Percentiles rank a stretch among this genome's conserved stretches.
Evolutionary conservation across 2,888 invertebrate species (phyloP).

Genomic region (Ectemnius lituratus): DNA sequence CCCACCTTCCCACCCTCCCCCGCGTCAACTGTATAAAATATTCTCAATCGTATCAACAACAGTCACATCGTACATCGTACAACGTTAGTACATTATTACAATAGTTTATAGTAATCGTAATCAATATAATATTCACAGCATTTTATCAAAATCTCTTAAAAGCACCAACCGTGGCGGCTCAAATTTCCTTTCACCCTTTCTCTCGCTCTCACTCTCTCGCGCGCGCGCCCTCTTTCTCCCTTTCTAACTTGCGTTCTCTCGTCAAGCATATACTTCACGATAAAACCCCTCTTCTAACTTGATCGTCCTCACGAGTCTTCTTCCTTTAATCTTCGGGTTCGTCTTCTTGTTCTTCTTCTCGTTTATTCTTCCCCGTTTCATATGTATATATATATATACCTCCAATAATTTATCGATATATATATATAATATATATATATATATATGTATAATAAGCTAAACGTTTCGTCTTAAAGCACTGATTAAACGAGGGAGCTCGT

Average conservation of each 20-base stretch:
- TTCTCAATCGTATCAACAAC: conserved; percentile 78
- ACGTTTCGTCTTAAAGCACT: conserved; percentile 77
- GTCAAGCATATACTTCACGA: conserved; percentile 23
- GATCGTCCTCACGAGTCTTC: conserved; percentile 20
- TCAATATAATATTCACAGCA: conserved; percentile 78
- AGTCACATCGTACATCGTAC: conserved; percentile 77
- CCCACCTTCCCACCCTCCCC: conserved; percentile 50
- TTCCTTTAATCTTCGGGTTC: conserved; percentile 18
- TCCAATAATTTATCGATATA: conserved; percentile 71
- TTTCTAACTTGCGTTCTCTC: conserved; percentile 16
- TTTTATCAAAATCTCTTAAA: conserved; percentile 78
- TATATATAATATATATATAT: conserved; percentile 57
- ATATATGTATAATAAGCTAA: conserved; percentile 71
- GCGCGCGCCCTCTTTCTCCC: conserved; percentile 16
- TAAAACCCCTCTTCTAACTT: conserved; percentile 36
- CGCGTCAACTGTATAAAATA: conserved; percentile 77
- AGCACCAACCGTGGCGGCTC: conserved; percentile 74
- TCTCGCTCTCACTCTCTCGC: conserved; percentile 2
- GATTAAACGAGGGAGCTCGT: conserved; percentile 77
- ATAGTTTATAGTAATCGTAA: conserved; percentile 74
- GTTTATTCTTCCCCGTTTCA: conserved; percentile 41
- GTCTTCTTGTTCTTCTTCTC: conserved; percentile 28
- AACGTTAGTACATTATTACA: conserved; percentile 77
- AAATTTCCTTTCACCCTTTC: conserved; percentile 50
- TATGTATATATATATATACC: conserved; percentile 54